Evolutionary conservation across 23 tunicate genomes (phyloP), one percentile per base, ranked within the genome.

Genomic region (Ciona savignyi): DNA sequence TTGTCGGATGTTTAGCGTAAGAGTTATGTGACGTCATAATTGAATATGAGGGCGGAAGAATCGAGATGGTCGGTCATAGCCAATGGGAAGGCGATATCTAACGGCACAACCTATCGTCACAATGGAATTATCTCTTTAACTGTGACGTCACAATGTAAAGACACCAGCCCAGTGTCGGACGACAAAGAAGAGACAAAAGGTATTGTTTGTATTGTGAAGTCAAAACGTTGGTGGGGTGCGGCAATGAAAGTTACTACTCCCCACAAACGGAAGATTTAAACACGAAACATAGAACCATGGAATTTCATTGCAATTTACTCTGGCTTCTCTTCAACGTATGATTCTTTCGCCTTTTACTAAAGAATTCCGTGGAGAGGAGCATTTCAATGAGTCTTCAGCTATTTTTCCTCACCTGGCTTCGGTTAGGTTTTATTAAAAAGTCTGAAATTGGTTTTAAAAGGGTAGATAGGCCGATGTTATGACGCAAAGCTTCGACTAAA

Each of bases 1-100:
- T n/a, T n/a, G n/a, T n/a, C n/a, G n/a, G n/a, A n/a, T n/a, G n/a
- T n/a, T n/a, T n/a, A n/a, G n/a, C n/a, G n/a, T n/a, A n/a, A n/a
- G n/a, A n/a, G n/a, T n/a, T n/a, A n/a, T 42, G 56, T 42, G 56
- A 42, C 56, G 56, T 42, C 56, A 42, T 42, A 42, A n/a, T n/a
- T n/a, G n/a, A n/a, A n/a, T 49, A 63, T 63, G 67, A 23, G 28
- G 22, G 24, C 26, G 28, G 67, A 22, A 30, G 87, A 82, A 30
- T 67, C 80, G 21, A 82, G 29, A 31, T 82, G 87, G 87, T 62
- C 80, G 9, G 80, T 82, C 9, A 82, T 74, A 22, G 87, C 87
- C 2, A 82, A 82, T 34, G 87, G 87, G 3, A 74, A 74, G 60
- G 35, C 65, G 34, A 75, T 82, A 2, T 75, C 75, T 0, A 82